Percentiles rank a stretch among this genome's conserved stretches.
These are phyloP conservation scores for Stenodema calcarata DNA, from an alignment of 2,888 invertebrate species.

Conservation along the genomic window DNA sequence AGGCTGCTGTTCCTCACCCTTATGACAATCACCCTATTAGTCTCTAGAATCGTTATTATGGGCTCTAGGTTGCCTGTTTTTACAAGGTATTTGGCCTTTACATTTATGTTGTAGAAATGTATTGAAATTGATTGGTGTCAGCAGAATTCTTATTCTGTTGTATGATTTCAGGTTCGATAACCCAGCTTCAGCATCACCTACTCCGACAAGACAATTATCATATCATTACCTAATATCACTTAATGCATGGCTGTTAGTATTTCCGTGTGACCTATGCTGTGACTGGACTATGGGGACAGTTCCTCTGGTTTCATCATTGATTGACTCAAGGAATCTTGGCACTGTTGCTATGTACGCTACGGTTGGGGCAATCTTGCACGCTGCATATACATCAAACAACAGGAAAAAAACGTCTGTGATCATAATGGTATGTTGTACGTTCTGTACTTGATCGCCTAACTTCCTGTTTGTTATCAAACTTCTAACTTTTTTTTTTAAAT, in stretches of 20 bases:
- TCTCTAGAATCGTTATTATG: conserved; percentile 91
- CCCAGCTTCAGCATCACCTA: conserved; percentile 88
- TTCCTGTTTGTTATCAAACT: no score
- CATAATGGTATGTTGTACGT: conserved; percentile 68
- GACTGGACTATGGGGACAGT: conserved; percentile 99
- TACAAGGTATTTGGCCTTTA: conserved; percentile 68
- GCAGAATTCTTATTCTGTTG: not conserved
- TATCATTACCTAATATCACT: conserved; percentile 91
- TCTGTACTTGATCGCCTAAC: not conserved
- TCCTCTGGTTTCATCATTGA: conserved; percentile 79
- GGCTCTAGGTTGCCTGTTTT: conserved; percentile 95
- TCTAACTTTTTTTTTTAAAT: no score
- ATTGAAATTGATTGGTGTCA: not conserved
- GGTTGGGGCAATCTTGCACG: conserved; percentile 68
- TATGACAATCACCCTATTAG: conserved; percentile 79
- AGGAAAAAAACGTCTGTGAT: conserved; percentile 71
- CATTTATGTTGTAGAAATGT: not conserved
- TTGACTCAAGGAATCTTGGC: conserved; percentile 81
- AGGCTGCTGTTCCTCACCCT: conserved; percentile 80
- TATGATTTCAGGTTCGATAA: conserved; percentile 83
- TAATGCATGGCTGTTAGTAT: conserved; percentile 87
- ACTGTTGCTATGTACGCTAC: conserved; percentile 74
- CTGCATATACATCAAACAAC: conserved; percentile 67
- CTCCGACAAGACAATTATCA: conserved; percentile 86
- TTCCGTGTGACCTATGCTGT: conserved; percentile 90